A percentile compares a stretch with the other conserved stretches of the same genome.
Evolutionary conservation across 2,797 vertebrate genomes (phyloP).

Genomic region (Epinephelus coioides): DNA sequence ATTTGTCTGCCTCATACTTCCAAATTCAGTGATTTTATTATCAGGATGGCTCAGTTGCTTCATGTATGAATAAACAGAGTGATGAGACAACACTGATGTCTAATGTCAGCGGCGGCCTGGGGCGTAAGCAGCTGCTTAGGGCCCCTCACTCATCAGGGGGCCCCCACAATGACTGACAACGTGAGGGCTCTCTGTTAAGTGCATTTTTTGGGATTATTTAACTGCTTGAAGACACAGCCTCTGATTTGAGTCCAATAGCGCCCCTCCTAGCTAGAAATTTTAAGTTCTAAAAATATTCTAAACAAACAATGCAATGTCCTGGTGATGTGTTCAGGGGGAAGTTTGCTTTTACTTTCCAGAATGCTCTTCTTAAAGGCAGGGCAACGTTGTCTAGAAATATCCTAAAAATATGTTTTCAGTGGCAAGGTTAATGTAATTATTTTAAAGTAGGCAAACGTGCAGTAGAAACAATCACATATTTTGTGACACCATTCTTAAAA

Average conservation of each 20-base stretch:
- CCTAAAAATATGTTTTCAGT: no score
- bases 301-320: no score
- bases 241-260: background rate
- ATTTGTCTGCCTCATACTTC: background rate
- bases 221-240: background rate
- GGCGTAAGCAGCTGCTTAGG: constrained; percentile 31
- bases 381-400: no score
- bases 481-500: no score
- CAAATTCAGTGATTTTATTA: constrained; percentile 4
- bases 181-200: background rate
- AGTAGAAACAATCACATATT: no score
- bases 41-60: background rate
- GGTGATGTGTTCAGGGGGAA: no score
- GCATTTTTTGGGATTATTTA: background rate
- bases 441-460: no score
- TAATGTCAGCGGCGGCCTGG: constrained; percentile 6
- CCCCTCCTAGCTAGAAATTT: no score
- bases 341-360: no score
- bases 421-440: no score
- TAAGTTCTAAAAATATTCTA: no score
- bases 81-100: constrained; percentile 21
- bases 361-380: no score
- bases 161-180: background rate
- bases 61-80: constrained; percentile 15
- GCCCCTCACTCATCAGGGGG: background rate